Percentiles rank a stretch among this genome's conserved stretches.
These are phyloP conservation scores for Struthio camelus DNA, from an alignment of 2,113 vertebrate genomes.

Conservation along the genomic window DNA sequence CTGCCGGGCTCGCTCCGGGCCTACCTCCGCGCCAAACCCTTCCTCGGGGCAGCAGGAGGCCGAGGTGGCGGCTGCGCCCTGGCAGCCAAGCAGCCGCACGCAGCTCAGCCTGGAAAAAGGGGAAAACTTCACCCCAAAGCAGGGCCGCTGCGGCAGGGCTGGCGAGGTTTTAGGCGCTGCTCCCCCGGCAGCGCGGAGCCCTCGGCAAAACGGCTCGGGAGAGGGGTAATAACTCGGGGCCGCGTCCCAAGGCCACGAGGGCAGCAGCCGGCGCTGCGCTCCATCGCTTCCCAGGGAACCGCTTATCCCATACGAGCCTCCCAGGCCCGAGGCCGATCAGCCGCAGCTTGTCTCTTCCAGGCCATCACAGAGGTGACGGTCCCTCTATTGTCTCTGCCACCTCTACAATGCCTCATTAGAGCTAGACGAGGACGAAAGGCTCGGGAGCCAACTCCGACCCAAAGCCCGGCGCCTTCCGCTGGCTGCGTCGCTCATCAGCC, in stretches of 20 bases:
- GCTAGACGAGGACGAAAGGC: neutral
- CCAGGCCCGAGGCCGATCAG: neutral
- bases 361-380: no score
- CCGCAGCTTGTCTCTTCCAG: neutral
- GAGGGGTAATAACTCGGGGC: no score
- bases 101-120: no score
- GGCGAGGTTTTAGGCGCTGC: no score
- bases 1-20: neutral
- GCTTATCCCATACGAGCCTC: no score
- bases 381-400: neutral
- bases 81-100: neutral
- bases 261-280: no score
- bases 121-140: no score
- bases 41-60: no score
- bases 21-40: neutral
- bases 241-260: no score
- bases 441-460: neutral
- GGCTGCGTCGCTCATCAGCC: neutral
- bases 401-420: neutral
- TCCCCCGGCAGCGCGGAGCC: no score
- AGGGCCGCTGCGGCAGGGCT: no score
- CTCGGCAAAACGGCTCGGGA: no score
- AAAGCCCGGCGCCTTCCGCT: neutral
- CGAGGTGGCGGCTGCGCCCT: neutral
- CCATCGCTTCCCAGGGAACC: neutral